Conservation (phyloP, 2,797 vertebrate genomes). For the Pagetopsis macropterus region DNA sequence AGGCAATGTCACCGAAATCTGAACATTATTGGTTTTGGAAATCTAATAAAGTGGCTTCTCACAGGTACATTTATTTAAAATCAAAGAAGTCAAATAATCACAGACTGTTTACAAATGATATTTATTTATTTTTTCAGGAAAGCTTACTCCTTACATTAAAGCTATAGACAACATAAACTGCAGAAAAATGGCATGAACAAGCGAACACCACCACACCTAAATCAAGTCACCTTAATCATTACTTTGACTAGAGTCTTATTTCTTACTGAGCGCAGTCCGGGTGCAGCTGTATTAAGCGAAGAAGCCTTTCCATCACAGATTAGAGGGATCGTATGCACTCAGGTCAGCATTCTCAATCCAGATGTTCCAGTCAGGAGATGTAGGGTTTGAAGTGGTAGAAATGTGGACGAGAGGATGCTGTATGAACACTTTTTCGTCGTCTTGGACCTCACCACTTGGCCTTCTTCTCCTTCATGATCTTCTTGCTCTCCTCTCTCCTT, state of each 20-base stretch:
- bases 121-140: constrained; percentile 49
- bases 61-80: neutral
- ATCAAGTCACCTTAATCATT: neutral
- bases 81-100: neutral
- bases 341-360: constrained; percentile 56
- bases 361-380: constrained; percentile 52
- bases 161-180: constrained; percentile 3
- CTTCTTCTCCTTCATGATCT: constrained; percentile 96
- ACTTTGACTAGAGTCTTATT: constrained; percentile 3
- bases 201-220: neutral
- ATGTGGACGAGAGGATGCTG: constrained; percentile 28
- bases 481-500: constrained; percentile 96
- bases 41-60: neutral
- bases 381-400: constrained; percentile 38
- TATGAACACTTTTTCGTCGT: constrained; percentile 14
- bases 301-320: constrained; percentile 54
- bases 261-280: constrained; percentile 9
- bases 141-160: constrained; percentile 5
- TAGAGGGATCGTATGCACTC: constrained; percentile 24
- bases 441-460: constrained; percentile 87
- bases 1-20: too few species aligned
- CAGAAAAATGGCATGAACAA: constrained; percentile 11
- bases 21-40: too few species aligned
- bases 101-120: constrained; percentile 9
- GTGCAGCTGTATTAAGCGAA: constrained; percentile 30